Percentiles rank a stretch among this genome's conserved stretches.
Conservation (phyloP, 2,888 invertebrate species). For the Ochropacha duplaris region DNA sequence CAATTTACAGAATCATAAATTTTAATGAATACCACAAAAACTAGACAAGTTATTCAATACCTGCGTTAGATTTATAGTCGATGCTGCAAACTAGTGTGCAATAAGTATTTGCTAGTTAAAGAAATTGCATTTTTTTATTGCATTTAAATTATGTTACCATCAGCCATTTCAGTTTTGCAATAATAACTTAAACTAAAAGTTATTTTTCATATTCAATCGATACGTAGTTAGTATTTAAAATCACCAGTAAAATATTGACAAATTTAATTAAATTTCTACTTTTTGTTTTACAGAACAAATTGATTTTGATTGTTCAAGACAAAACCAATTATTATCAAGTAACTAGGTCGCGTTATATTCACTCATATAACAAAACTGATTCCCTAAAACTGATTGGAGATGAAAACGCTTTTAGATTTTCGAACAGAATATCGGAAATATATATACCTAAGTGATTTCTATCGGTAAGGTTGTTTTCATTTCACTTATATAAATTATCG, state of each 20-base stretch:
- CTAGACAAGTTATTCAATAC: not conserved
- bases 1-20: not conserved
- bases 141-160: too few relatives aligned
- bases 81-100: not conserved
- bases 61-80: constrained; percentile 2
- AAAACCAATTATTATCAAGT: constrained; percentile 40
- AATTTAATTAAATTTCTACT: not conserved
- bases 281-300: not conserved
- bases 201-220: too few relatives aligned
- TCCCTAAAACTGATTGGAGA: constrained; percentile 48
- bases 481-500: not conserved
- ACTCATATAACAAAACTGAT: constrained; percentile 33
- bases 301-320: constrained; percentile 16
- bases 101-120: not conserved
- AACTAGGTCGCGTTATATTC: constrained; percentile 44
- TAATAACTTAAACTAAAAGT: too few relatives aligned
- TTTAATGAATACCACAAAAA: not conserved
- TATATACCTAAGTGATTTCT: constrained; percentile 20
- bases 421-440: constrained; percentile 21
- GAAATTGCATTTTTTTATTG: not conserved
- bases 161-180: too few relatives aligned
- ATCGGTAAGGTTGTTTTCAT: not conserved
- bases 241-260: too few relatives aligned
- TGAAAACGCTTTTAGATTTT: constrained; percentile 52
- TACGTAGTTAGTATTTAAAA: too few relatives aligned